phyloP scores from a whole-genome alignment of 2,888 invertebrate genomes.

The Clanis bilineata region DNA sequence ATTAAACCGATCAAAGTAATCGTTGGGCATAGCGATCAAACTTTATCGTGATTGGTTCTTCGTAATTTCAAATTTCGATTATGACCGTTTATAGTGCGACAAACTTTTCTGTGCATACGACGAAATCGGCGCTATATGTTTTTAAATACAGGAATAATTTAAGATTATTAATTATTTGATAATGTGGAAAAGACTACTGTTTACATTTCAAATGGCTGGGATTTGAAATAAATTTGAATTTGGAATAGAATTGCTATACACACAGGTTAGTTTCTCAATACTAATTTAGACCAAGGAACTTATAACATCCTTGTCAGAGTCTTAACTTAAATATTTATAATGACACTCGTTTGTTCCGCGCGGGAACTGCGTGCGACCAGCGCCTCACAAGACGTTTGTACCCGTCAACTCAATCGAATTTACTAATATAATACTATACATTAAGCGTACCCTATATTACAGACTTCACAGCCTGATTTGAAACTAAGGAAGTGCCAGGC shows the following conservation, averaged over 20 bases:
- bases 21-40: background rate
- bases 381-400: slow-evolving; percentile 42
- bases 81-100: background rate
- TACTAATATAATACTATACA: slow-evolving; percentile 27
- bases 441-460: slow-evolving; percentile 34
- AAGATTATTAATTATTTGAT: too few species aligned
- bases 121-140: too few species aligned
- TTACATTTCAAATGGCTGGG: too few species aligned
- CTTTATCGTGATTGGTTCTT: background rate
- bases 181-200: too few species aligned
- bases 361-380: slow-evolving; percentile 58
- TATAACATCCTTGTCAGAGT: too few species aligned
- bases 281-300: too few species aligned
- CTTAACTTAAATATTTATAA: slow-evolving; percentile 36
- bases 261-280: too few species aligned
- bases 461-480: slow-evolving; percentile 59
- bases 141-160: too few species aligned
- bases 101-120: too few species aligned
- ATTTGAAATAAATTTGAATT: too few species aligned
- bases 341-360: slow-evolving; percentile 36
- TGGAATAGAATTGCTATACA: too few species aligned
- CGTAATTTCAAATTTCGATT: background rate
- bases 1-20: background rate
- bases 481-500: slow-evolving; percentile 29
- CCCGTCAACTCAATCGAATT: slow-evolving; percentile 28